Percentiles rank a stretch among this genome's conserved stretches.
Conservation (phyloP, 2,888 invertebrate genomes). For the Sinodicranocentrus sp. region DNA sequence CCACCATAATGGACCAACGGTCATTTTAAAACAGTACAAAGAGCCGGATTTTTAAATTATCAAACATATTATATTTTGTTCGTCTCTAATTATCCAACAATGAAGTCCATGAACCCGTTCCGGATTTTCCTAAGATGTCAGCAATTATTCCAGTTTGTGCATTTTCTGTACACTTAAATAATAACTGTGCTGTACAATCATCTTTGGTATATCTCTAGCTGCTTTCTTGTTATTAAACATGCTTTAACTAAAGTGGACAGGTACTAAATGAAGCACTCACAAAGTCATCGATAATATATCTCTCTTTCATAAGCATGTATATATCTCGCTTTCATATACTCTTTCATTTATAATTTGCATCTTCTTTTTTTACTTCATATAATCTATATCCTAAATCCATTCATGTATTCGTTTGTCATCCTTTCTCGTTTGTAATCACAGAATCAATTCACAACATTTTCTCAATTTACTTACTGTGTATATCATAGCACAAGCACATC, state of each 20-base stretch:
- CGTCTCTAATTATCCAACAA: too few relatives aligned
- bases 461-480: constrained; percentile 16
- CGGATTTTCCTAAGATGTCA: too few relatives aligned
- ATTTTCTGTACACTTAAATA: too few relatives aligned
- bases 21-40: background rate
- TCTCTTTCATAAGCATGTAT: background rate
- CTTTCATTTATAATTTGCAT: background rate
- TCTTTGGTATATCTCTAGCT: constrained; percentile 58
- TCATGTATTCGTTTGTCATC: constrained; percentile 21
- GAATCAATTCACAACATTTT: constrained; percentile 55
- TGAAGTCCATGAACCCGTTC: too few relatives aligned
- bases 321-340: background rate
- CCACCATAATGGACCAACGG: constrained; percentile 33
- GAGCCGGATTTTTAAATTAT: background rate
- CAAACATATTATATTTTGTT: too few relatives aligned
- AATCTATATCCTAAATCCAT: constrained; percentile 12
- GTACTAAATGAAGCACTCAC: constrained; percentile 74
- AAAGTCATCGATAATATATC: background rate
- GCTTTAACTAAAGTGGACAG: constrained; percentile 65
- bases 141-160: too few relatives aligned
- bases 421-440: constrained; percentile 60
- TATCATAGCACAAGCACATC: constrained; percentile 37
- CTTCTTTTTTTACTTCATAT: background rate
- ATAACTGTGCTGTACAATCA: constrained; percentile 31
- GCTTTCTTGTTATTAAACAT: constrained; percentile 8